phyloP scores from a whole-genome alignment of 1,140 invertebrate species.

The Tetramorium alpestre region DNA sequence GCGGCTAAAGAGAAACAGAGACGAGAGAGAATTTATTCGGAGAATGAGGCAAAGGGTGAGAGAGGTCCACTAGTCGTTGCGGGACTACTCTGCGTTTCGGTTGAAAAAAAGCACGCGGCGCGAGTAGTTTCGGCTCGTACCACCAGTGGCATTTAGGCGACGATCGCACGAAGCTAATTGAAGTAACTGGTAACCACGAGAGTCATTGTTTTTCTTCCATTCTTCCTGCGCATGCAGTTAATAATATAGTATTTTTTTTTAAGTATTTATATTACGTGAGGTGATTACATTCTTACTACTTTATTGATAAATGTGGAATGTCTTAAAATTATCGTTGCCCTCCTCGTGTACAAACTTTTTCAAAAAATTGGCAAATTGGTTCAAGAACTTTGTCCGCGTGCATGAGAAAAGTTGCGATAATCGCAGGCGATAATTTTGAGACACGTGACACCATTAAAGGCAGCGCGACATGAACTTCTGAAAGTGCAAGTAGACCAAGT shows the following conservation, averaged over 20 bases:
- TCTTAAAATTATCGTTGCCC: background rate
- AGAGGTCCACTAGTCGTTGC: constrained; percentile 74
- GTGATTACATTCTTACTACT: background rate
- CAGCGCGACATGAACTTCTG: background rate
- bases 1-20: constrained; percentile 50
- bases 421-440: background rate
- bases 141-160: background rate
- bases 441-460: background rate
- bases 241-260: background rate
- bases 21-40: constrained; percentile 72
- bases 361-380: background rate
- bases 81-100: constrained; percentile 67
- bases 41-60: constrained; percentile 69
- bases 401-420: constrained; percentile 9
- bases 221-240: background rate
- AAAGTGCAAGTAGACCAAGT: constrained; percentile 37
- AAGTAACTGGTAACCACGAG: background rate
- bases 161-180: background rate
- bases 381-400: background rate
- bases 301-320: background rate
- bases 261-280: background rate
- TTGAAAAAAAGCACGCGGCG: constrained; percentile 58
- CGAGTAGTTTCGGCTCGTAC: background rate
- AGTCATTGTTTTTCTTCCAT: background rate
- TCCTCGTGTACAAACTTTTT: background rate